A percentile compares a stretch with the other conserved stretches of the same genome.
phyloP scores from a whole-genome alignment of 2,113 vertebrate genomes.

The Zosterops japonicus region DNA sequence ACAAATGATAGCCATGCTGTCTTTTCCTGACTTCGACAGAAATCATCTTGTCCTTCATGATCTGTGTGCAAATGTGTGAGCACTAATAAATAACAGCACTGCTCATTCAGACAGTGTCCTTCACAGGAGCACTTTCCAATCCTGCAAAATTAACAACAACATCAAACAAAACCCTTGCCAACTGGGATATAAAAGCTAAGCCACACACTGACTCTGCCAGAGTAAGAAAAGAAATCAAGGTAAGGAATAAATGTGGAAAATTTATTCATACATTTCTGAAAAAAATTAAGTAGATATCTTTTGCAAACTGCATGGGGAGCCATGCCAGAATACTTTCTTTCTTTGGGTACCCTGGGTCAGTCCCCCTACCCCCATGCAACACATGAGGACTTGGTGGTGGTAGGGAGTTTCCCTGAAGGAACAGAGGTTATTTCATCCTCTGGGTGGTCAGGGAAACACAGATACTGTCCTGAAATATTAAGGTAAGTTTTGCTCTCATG shows the following conservation, averaged over 20 bases:
- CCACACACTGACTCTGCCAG: neutral
- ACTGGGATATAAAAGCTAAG: neutral
- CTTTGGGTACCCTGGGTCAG: neutral
- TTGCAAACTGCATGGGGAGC: neutral
- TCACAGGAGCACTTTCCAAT: neutral
- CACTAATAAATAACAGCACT: slow-evolving; percentile 11
- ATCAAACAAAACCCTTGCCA: neutral
- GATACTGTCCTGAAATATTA: neutral
- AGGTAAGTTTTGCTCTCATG: neutral
- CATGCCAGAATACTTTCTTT: accelerated
- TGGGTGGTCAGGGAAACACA: accelerated
- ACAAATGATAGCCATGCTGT: neutral
- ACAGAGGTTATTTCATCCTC: neutral
- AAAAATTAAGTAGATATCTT: neutral
- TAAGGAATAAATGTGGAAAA: neutral
- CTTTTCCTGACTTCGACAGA: neutral
- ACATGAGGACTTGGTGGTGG: accelerated
- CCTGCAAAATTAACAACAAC: neutral
- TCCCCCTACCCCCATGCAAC: neutral
- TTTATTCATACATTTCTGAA: neutral
- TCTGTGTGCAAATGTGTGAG: neutral
- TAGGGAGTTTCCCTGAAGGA: neutral
- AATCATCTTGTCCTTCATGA: slow-evolving; percentile 21
- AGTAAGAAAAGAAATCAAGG: neutral
- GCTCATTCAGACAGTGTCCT: neutral